phyloP scores from a whole-genome alignment of 2,888 invertebrate species.

The Eupithecia tripunctaria region DNA sequence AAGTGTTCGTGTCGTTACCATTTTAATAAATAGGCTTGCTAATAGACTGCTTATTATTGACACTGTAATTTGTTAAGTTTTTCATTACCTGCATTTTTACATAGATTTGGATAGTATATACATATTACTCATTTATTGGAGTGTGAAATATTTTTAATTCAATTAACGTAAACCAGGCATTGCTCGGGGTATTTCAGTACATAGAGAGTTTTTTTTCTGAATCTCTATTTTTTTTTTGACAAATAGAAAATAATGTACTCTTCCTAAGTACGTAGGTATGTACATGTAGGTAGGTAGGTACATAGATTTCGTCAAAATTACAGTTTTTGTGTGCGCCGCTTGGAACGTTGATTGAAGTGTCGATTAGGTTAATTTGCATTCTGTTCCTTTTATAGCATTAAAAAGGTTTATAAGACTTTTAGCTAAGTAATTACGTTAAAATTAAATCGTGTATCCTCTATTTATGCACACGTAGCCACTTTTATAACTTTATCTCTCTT shows the following conservation, averaged over 20 bases:
- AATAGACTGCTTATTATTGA: not conserved
- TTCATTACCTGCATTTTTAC: not conserved
- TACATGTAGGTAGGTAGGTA: not conserved
- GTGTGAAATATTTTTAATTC: not conserved
- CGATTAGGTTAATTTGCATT: conserved; percentile 19
- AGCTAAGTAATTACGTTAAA: too few relatives aligned
- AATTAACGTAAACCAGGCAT: not conserved
- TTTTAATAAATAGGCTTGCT: not conserved
- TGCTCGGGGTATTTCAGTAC: not conserved
- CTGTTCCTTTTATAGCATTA: not conserved
- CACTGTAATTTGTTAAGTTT: not conserved
- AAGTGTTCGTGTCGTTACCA: not conserved
- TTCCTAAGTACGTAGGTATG: not conserved
- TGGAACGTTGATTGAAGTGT: conserved; percentile 21
- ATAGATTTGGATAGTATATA: not conserved
- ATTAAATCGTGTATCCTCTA: too few relatives aligned
- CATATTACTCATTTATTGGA: not conserved
- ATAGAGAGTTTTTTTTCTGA: not conserved
- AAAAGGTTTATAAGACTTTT: not conserved
- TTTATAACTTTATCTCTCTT: too few relatives aligned
- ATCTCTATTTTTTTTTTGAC: not conserved
- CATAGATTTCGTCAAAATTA: not conserved
- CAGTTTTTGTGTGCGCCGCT: conserved; percentile 14
- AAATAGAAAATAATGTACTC: not conserved
- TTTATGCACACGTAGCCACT: too few relatives aligned